A percentile compares a stretch with the other conserved stretches of the same genome.
Conservation (phyloP, 1,140 invertebrate species). For the Trichonephila inaurata region DNA sequence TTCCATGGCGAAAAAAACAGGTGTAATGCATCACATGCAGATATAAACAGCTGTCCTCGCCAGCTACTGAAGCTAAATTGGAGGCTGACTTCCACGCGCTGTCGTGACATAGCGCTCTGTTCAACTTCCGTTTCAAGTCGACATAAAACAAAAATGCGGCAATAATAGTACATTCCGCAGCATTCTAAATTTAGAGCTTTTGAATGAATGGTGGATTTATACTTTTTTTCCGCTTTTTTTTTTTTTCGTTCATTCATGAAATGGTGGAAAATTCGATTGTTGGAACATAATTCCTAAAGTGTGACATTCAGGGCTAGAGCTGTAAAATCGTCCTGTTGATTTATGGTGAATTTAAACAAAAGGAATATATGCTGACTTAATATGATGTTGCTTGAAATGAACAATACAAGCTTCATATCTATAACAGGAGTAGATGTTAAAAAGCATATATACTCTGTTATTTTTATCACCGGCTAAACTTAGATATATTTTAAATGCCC, state of each 20-base stretch:
- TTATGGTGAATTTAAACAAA: no score
- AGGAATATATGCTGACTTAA: no score
- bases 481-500: no score
- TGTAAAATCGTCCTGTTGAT: no score
- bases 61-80: constrained; percentile 52
- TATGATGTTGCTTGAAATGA: no score
- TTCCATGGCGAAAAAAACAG: constrained; percentile 37
- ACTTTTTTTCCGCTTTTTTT: background rate
- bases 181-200: constrained; percentile 48
- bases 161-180: constrained; percentile 31
- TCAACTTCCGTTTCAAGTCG: constrained; percentile 53
- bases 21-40: constrained; percentile 62
- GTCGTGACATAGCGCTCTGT: constrained; percentile 26
- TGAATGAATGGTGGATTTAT: constrained; percentile 39
- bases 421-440: no score
- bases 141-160: constrained; percentile 8
- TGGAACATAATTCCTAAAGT: background rate
- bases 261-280: background rate
- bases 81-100: constrained; percentile 30
- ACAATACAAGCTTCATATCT: no score
- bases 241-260: background rate
- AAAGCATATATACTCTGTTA: no score
- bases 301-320: no score
- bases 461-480: no score
- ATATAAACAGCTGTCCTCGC: constrained; percentile 74